Evolutionary conservation across 2,888 invertebrate species (phyloP).

Genomic region (Drosophila planitibia): DNA sequence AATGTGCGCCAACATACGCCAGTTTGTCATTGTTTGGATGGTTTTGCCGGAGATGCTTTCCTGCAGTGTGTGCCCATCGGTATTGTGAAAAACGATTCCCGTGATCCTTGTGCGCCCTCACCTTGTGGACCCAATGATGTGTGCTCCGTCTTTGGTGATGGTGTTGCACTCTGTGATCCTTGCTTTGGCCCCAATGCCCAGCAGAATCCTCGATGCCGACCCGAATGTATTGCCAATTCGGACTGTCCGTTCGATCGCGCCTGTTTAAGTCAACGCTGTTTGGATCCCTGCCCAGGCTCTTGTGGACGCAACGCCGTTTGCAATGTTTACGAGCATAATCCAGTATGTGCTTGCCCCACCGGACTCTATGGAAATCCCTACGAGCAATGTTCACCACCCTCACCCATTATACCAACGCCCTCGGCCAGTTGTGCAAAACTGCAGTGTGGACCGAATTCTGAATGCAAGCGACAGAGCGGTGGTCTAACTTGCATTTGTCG

Average conservation of each 20-base stretch:
- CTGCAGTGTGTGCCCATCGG: slow-evolving; percentile 89
- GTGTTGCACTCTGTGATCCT: slow-evolving; percentile 92
- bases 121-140: slow-evolving; percentile 90
- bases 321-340: slow-evolving; percentile 89
- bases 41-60: slow-evolving; percentile 92
- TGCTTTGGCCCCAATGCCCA: slow-evolving; percentile 89
- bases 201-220: slow-evolving; percentile 91
- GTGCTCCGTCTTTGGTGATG: slow-evolving; percentile 90
- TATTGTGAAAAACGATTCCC: slow-evolving; percentile 87
- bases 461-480: slow-evolving; percentile 89
- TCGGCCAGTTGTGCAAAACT: slow-evolving; percentile 88
- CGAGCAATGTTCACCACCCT: slow-evolving; percentile 89
- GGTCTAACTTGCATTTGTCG: slow-evolving; percentile 90
- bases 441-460: slow-evolving; percentile 91
- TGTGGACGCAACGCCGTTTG: slow-evolving; percentile 92
- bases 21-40: slow-evolving; percentile 91
- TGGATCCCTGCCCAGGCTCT: slow-evolving; percentile 92
- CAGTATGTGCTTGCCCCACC: slow-evolving; percentile 89
- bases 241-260: slow-evolving; percentile 93
- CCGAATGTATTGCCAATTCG: slow-evolving; percentile 92
- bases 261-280: slow-evolving; percentile 90
- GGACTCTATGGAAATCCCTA: slow-evolving; percentile 92
- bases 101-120: slow-evolving; percentile 91
- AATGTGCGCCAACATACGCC: slow-evolving; percentile 92
- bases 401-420: slow-evolving; percentile 81